phyloP scores from a whole-genome alignment of 2,113 vertebrate species.

The Cynopterus brachyotis region DNA sequence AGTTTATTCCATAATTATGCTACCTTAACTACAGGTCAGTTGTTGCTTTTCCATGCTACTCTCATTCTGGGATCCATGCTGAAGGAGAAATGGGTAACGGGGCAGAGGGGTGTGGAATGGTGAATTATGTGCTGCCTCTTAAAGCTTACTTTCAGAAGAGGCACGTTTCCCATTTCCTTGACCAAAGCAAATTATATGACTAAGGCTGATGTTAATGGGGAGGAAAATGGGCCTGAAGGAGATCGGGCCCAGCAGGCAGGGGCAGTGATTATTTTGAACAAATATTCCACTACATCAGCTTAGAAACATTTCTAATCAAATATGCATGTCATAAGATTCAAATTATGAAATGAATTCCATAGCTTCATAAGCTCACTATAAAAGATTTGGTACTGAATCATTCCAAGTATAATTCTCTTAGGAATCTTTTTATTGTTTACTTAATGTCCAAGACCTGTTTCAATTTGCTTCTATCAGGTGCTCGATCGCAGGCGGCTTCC shows the following conservation, averaged over 20 bases:
- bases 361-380: background rate
- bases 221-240: background rate
- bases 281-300: background rate
- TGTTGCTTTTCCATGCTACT: background rate
- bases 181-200: background rate
- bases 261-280: conserved; percentile 4
- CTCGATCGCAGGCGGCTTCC: conserved; percentile 85
- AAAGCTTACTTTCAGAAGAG: conserved; percentile 7
- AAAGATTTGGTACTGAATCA: background rate
- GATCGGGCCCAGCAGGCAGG: background rate
- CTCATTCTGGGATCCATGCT: background rate
- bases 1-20: background rate
- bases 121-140: background rate
- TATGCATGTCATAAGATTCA: background rate
- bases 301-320: background rate
- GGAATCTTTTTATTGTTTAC: background rate
- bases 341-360: background rate
- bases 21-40: background rate
- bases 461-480: conserved; percentile 81
- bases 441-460: background rate
- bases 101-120: background rate
- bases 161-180: background rate
- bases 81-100: background rate
- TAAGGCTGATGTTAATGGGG: background rate
- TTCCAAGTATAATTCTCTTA: background rate